Evolutionary conservation across 2,797 vertebrate species (phyloP), one percentile per base, ranked within the genome.

Genomic region (Tangara arthus): DNA sequence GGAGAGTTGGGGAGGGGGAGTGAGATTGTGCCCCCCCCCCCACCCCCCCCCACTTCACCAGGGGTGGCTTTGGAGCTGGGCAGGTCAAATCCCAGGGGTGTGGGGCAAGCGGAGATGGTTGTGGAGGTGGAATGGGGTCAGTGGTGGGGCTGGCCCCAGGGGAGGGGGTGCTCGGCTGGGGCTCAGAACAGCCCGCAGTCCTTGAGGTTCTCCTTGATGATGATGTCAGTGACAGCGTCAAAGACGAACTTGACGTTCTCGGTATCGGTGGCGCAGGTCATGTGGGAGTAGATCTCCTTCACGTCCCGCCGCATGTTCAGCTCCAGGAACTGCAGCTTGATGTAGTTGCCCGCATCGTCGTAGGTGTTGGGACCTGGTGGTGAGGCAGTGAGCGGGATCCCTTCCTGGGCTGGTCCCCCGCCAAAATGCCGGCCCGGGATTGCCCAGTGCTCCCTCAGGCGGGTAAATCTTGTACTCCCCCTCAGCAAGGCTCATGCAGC

Each of bases 231-330:
- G 96, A 99, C 99, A 0, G 99, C 99, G 4, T 99, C 99, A 17
- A 99, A 99, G 97, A 99, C 99, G 81, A 99, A 99, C 97, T 99
- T 99, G 97, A 99, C 99, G 76, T 99, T 99, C 97, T 99, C 98
- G 2, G 99, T 99, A 97, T 99, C 99, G 1, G 99, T 99, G 94
- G 99, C 99, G 16, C 99, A 99, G 65, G 99, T 99, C 99, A 99
- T 99, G 98, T 99, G 99, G 42, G 99, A 99, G 96, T 99, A 99
- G 97, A 99, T 98, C 97, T 99, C 99, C 96, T 99, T 99, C 93
- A 99, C 34, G 1, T 99, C 99, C 94, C 98, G 94, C 20, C 98
- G 97, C 98, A 99, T 71, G 97, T 99, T 99, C 95, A 99, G 98
- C 95, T 99, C 99, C 93, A 99, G 97, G 97, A 99, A 99, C 98